Evolutionary conservation across 2,797 vertebrate species (phyloP).

Genomic region (Jordanella pulchra): DNA sequence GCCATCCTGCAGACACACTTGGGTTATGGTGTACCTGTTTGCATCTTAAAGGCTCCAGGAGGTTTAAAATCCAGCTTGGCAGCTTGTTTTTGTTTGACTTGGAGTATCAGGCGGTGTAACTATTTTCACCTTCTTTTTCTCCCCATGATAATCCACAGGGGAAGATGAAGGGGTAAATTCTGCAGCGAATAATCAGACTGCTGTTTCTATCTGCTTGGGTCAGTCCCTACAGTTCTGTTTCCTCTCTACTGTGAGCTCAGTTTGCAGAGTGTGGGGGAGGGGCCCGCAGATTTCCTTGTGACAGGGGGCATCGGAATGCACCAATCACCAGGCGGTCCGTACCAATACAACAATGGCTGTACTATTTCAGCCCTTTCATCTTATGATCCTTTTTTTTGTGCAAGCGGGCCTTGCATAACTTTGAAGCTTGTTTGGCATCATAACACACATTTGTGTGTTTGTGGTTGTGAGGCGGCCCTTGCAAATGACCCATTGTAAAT

Average conservation of each 20-base stretch:
- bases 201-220: constrained; percentile 11
- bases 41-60: constrained; percentile 30
- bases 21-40: constrained; percentile 33
- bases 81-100: constrained; percentile 36
- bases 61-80: constrained; percentile 31
- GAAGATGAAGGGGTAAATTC: constrained; percentile 18
- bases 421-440: constrained; percentile 73
- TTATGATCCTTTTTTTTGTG: constrained; percentile 67
- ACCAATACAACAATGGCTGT: constrained; percentile 68
- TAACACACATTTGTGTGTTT: constrained; percentile 50
- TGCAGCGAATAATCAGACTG: constrained; percentile 1
- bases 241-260: constrained; percentile 32
- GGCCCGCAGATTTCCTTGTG: constrained; percentile 62
- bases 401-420: constrained; percentile 68
- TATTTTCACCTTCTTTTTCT: constrained; percentile 17
- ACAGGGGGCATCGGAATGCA: constrained; percentile 65
- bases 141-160: constrained; percentile 23
- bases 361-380: constrained; percentile 73
- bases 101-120: constrained; percentile 24
- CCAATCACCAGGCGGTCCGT: constrained; percentile 65
- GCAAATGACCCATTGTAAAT: constrained; percentile 50
- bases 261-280: constrained; percentile 61
- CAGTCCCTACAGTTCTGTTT: constrained; percentile 27
- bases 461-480: constrained; percentile 21
- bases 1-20: constrained; percentile 30